Base-by-base conservation (phyloP, 1,140 invertebrate species). In the Lasaia peninsularis region DNA sequence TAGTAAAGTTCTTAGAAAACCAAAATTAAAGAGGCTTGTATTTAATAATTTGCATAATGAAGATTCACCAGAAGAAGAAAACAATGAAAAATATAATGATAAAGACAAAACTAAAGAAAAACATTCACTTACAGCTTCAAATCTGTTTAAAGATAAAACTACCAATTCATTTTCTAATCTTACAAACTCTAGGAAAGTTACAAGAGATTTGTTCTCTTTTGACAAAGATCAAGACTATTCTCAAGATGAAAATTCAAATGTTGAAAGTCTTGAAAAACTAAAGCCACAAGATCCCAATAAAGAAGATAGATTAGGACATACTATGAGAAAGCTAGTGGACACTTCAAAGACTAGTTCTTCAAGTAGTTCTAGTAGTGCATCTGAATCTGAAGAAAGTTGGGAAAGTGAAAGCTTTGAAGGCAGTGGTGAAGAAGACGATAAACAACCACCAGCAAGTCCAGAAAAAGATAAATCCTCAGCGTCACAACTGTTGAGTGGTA, bases 401-500 rank as follows among this genome's bases (percentile, higher is more conserved):
- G 86, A 89, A 0, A 91, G 91, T 72, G 89, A 89, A 14, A 86
- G 87, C 56, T 70, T 87, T 48, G 88, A 81, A 11, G 90, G 88
- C 16, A 92, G 89, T 75, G 91, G 83, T 11, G 91, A 92, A 62
- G 89, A 91, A 52, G 89, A 88, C 69, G 88, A 84, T 34, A 78
- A 65, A 11, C 72, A 75, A 35, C 62, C 73, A 5, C 69, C 72
- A 52, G 58, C 68, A 21, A 88, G 84, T 66, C 86, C 80, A 32
- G 86, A 88, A 88, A 77, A 90, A 85, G 73, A 91, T 76, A 78
- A 90, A 77, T 63, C 89, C 70, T 35, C 86, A 75, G 71, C 90
- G 50, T 88, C 89, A 31, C 86, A 89, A 61, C 72, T 92, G 28
- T 86, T 91, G 28, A 91, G 92, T 64, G 91, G 92, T 1, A 93